These are phyloP conservation scores for Amblyornis subalaris DNA, from an alignment of 2,113 vertebrate genomes.

Conservation along the genomic window DNA sequence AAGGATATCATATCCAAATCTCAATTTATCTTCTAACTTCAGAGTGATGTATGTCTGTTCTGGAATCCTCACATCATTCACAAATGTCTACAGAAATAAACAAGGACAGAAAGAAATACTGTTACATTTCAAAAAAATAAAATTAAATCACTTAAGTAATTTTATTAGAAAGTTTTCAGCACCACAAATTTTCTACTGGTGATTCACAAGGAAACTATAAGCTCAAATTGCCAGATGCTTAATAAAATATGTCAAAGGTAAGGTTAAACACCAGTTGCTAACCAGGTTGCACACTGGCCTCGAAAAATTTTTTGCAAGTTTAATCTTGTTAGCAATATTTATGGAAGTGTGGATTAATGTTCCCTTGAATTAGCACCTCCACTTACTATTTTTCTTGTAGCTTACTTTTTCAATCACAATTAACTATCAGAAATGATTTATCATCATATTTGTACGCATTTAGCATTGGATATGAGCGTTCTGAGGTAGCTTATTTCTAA, in stretches of 20 bases:
- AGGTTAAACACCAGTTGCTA: background rate
- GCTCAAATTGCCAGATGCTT: background rate
- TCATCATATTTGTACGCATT: background rate
- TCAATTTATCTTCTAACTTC: constrained; percentile 94
- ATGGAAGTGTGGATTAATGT: background rate
- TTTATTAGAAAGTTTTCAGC: background rate
- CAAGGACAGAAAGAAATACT: background rate
- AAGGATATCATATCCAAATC: constrained; percentile 99
- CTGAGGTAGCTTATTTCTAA: background rate
- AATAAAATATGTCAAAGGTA: background rate
- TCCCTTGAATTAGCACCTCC: background rate
- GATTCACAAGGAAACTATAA: background rate
- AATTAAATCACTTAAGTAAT: background rate
- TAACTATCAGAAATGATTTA: background rate
- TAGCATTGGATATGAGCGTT: background rate
- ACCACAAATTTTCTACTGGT: background rate
- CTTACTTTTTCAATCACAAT: background rate
- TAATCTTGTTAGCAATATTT: background rate
- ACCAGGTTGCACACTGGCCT: background rate
- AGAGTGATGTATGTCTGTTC: constrained; percentile 96
- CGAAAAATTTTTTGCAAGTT: background rate
- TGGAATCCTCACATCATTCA: constrained; percentile 95
- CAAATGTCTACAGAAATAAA: constrained; percentile 85
- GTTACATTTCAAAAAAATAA: background rate
- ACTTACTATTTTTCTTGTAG: background rate